Evolutionary conservation across 2,113 vertebrate species (phyloP).

Genomic region (Thomomys bottae): DNA sequence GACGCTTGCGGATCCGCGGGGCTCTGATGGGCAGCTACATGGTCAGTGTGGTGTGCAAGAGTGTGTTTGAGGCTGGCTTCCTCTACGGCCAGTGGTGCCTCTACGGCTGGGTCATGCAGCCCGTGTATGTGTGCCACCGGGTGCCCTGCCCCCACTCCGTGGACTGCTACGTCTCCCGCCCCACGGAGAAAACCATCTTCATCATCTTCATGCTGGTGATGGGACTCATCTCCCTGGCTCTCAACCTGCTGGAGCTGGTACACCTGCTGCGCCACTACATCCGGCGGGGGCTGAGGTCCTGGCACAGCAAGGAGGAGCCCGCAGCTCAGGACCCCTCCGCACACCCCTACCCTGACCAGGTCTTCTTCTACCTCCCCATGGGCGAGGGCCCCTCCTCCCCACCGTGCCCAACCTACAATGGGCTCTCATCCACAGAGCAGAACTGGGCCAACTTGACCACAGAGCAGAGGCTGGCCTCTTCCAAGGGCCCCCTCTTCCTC

Average conservation of each 20-base stretch:
- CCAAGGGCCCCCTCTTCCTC: conserved; percentile 59
- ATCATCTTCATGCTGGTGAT: conserved; percentile 96
- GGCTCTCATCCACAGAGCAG: conserved; percentile 86
- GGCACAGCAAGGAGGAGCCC: not conserved
- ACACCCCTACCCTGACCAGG: conserved; percentile 76
- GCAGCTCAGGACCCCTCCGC: not conserved
- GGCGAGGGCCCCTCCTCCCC: conserved; percentile 73
- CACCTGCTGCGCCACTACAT: conserved; percentile 88
- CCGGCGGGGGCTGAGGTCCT: conserved; percentile 17
- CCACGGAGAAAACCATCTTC: conserved; percentile 97
- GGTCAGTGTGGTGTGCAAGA: conserved; percentile 90
- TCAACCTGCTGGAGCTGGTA: conserved; percentile 93
- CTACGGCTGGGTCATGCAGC: conserved; percentile 91
- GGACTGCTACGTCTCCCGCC: conserved; percentile 96
- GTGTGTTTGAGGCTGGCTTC: conserved; percentile 92
- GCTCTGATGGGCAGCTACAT: conserved; percentile 91
- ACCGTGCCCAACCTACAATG: conserved; percentile 84
- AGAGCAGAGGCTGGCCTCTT: conserved; percentile 83
- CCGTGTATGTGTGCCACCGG: conserved; percentile 89
- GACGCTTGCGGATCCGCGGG: conserved; percentile 86
- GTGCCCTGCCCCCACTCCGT: conserved; percentile 93
- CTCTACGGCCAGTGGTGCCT: conserved; percentile 94
- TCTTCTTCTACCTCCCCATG: conserved; percentile 86
- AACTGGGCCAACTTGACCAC: conserved; percentile 89
- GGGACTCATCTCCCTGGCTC: conserved; percentile 90